Base-by-base conservation (phyloP, 2,797 vertebrate species). In the Rhinella marina region DNA sequence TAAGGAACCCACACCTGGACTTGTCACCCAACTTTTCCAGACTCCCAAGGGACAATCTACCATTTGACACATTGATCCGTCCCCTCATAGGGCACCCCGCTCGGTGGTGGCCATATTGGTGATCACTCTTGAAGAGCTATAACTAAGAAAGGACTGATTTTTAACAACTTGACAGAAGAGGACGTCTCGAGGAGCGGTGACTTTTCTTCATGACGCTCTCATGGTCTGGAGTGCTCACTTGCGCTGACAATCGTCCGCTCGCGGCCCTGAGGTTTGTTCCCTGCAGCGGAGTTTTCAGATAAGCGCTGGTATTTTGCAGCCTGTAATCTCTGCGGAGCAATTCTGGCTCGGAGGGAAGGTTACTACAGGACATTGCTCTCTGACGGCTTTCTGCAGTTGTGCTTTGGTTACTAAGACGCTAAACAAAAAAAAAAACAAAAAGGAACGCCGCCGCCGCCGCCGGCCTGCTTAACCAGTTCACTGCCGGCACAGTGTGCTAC, bases 351-450 rank as follows among this genome's bases (percentile, higher is more conserved):
- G 10, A 27, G 66, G 81, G 73, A 73, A 87, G 88, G 88, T 89
- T 89, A 89, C 75, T 86, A 66, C 16, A 86, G 85, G 85, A 68
- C 88, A 75, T 80, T 72, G 61, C 64, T 82, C 84, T 88, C 23
- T 25, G 19, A 27, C 81, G 54, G 16, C 19, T 32, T 29, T 85
- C 78, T 52, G 8, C 21, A 61, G 17, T 80, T 84, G 76, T 88
- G 83, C 78, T 88, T 81, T 88, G 88, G 83, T 89, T 82, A 78
- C 77, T 73, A 86, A 62, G 79, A 86, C 50, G 70, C 78, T 29
- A 61, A 85, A 81, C 83, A 27, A 82, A 23, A 82, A 23, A 2
- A 41, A 41, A 2, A 41, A n/a, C n/a, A n/a, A n/a, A 82, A 32
- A 80, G 56, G 81, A 23, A n/a, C n/a, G n/a, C 25, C 14, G n/a